Conservation (phyloP, 2,888 invertebrate genomes). For the Drosophila emarginata region DNA sequence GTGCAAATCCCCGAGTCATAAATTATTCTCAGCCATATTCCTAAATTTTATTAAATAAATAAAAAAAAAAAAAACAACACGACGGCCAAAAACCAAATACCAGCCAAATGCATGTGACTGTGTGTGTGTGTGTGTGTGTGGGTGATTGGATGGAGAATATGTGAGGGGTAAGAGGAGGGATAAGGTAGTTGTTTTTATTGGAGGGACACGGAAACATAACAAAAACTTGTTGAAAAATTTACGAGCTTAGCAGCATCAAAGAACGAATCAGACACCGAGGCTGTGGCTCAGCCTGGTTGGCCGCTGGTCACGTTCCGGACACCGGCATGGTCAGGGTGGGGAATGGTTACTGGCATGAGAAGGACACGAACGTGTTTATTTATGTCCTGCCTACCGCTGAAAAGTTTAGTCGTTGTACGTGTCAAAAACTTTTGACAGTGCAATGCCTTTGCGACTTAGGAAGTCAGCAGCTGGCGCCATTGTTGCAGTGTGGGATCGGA, state of each 20-base stretch:
- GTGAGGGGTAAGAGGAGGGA: not conserved
- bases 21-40: conserved; percentile 61
- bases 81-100: conserved; percentile 38
- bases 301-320: conserved; percentile 55
- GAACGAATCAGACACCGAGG: conserved; percentile 59
- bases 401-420: conserved; percentile 70
- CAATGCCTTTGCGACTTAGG: conserved; percentile 55
- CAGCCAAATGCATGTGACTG: conserved; percentile 12
- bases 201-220: conserved; percentile 65
- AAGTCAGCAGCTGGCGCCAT: conserved; percentile 53
- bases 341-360: not conserved
- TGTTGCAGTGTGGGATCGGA: conserved; percentile 4
- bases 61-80: conserved; percentile 37
- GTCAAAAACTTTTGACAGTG: conserved; percentile 73
- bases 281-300: conserved; percentile 39
- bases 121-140: conserved; percentile 8
- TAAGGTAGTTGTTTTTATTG: conserved; percentile 22
- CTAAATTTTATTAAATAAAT: conserved; percentile 68
- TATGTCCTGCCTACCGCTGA: conserved; percentile 68
- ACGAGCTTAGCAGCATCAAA: conserved; percentile 59
- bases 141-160: not conserved
- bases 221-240: conserved; percentile 72
- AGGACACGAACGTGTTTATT: conserved; percentile 64
- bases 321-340: conserved; percentile 14
- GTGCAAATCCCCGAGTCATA: conserved; percentile 58